Evolutionary conservation across 2,113 vertebrate genomes (phyloP), one percentile per base, ranked within the genome.

Genomic region (Collichthys lucidus): DNA sequence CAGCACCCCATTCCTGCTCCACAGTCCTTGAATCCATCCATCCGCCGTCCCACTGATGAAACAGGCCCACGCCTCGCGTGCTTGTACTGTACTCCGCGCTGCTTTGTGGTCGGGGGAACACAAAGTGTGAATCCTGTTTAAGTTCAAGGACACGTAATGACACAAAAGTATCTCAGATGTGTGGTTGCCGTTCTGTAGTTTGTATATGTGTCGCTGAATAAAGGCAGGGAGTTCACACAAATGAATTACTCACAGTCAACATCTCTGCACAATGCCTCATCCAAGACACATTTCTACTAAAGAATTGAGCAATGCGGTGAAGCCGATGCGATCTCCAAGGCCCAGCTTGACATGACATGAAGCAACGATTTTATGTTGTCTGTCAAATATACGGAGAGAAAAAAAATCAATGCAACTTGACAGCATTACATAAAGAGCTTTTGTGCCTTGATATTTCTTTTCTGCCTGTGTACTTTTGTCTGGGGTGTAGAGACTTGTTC

Each of bases 401-500:
- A 79, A 85, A 84, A 87, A 91, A 92, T 92, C 93, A 91, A 93
- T 92, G 84, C 83, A 82, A 76, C 88, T 88, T 92, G 92, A 89
- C 89, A 91, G 91, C 90, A 64, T 89, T 88, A 92, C 88, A 93
- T 92, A 92, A 94, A 94, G 91, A 85, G 89, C 89, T 69, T 93
- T 93, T 92, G 89, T 92, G 90, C 74, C 82, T 85, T 72, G 85
- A 87, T 85, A 89, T 90, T 90, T 88, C 86, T 88, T 91, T 86
- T 92, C 85, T 87, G 86, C 76, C 67, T 59, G 79, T 86, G 88
- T 86, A 91, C 89, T 88, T 92, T 90, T 91, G 90, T 92, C 88
- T 92, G 73, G 81, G 67, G 88, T 74, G 89, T 82, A 86, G 77
- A 57, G 80, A 92, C 88, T 85, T 35, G 40, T 82, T 90, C 74